Percentiles rank a stretch among this genome's conserved stretches.
Evolutionary conservation across 2,113 vertebrate genomes (phyloP).

Genomic region (Neolamprologus hecqui): DNA sequence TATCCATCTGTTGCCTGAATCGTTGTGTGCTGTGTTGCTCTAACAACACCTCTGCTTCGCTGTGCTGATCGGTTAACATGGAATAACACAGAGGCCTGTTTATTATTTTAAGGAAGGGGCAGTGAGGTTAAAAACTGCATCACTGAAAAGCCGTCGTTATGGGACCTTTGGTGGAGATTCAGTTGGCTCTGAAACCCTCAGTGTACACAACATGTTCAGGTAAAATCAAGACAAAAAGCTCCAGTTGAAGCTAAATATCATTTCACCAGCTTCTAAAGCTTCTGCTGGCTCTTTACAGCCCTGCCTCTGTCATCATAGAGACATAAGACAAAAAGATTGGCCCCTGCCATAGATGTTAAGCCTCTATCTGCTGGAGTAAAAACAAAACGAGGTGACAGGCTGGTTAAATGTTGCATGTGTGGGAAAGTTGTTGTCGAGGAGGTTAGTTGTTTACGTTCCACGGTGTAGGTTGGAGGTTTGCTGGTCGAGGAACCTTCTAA

Average conservation of each 20-base stretch:
- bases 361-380: conserved; percentile 13
- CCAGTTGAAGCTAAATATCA: not conserved
- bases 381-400: not conserved
- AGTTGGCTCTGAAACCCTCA: not conserved
- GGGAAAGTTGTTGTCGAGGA: not conserved
- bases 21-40: conserved; percentile 25
- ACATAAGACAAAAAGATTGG: not conserved
- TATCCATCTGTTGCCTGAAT: conserved; percentile 15
- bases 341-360: not conserved
- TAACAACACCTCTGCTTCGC: not conserved
- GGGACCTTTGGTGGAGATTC: not conserved
- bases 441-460: not conserved
- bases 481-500: not conserved
- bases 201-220: not conserved
- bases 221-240: not conserved
- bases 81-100: not conserved
- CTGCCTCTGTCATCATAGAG: not conserved
- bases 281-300: not conserved
- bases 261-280: not conserved
- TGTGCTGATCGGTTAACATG: not conserved
- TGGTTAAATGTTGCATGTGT: conserved; percentile 4
- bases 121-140: not conserved
- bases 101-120: not conserved
- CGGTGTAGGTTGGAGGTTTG: not conserved
- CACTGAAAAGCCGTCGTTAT: not conserved